Base-by-base conservation (phyloP, 2,113 vertebrate genomes). In the Ascaphus truei region DNA sequence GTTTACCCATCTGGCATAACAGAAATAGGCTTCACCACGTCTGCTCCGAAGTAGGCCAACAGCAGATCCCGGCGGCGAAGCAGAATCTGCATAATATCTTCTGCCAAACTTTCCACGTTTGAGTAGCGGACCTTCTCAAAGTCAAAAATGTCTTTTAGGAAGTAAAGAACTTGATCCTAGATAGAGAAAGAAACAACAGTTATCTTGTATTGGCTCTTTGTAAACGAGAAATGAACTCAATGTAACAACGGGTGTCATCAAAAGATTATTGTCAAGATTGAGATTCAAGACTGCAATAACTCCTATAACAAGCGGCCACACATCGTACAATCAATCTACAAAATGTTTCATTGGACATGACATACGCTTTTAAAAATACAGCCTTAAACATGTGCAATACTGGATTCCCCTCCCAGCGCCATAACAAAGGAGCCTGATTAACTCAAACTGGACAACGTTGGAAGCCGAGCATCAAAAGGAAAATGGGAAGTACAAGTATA, bases 131-230 rank as follows among this genome's bases (percentile, higher is more conserved):
- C 96, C 76, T 98, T 98, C 47, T 99, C 96, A 73, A 96, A 89
- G 74, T 99, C 96, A 66, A 98, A 99, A 73, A 99, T 93, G 81
- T 98, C 96, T 77, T 94, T 98, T 34, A 99, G 88, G 81, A 98
- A 98, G 85, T 90, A 87, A 76, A 96, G 84, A 77, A 98, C 92
- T 83, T 98, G 94, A 76, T 96, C 93, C 96, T 98, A 76, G 3
- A 31, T 1, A 26, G 36, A 53, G 2, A 16, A 67, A 16, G 29
- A 20, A 7, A 64, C 37, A 39, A 52, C 2, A 5, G 27, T 52
- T 53, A 61, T 48, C 2, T 8, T 11, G 2, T 11, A 33, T 33
- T 73, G 34, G 36, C 39, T 37, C 2, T 34, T 34, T 37, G 10
- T 1, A n/a, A n/a, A n/a, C n/a, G n/a, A n/a, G n/a, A n/a, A n/a